A percentile compares a stretch with the other conserved stretches of the same genome.
Conservation (phyloP, 2,888 invertebrate genomes). For the Willowsia nigromaculata region DNA sequence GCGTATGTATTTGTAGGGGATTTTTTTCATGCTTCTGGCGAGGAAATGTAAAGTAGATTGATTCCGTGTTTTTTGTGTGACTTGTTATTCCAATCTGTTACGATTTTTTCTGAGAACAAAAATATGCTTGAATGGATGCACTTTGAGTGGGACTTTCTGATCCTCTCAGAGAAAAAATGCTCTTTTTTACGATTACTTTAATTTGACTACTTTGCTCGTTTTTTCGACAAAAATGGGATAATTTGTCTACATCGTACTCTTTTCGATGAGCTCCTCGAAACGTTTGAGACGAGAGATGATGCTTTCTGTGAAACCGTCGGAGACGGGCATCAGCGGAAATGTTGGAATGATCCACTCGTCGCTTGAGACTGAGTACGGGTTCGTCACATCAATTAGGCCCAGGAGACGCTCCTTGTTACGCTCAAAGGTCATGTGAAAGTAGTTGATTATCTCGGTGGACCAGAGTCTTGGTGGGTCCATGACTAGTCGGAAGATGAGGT, state of each 20-base stretch:
- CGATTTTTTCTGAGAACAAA: slow-evolving; percentile 12
- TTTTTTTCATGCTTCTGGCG: neutral
- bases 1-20: neutral
- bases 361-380: neutral
- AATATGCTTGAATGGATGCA: neutral
- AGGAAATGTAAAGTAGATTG: neutral
- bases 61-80: neutral
- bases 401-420: neutral
- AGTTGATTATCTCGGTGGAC: slow-evolving; percentile 43
- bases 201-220: neutral
- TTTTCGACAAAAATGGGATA: neutral
- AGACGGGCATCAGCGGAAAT: slow-evolving; percentile 24
- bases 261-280: slow-evolving; percentile 49
- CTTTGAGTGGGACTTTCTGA: neutral
- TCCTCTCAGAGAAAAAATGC: neutral
- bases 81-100: slow-evolving; percentile 44
- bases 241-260: neutral
- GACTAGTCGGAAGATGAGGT: slow-evolving; percentile 43
- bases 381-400: neutral
- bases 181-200: neutral
- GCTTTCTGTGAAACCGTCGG: slow-evolving; percentile 30
- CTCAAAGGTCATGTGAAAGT: slow-evolving; percentile 47
- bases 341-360: slow-evolving; percentile 11
- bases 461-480: slow-evolving; percentile 58
- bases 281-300: slow-evolving; percentile 18